A percentile compares a stretch with the other conserved stretches of the same genome.
Conservation (phyloP, 2,113 vertebrate species). For the Ictidomys tridecemlineatus region DNA sequence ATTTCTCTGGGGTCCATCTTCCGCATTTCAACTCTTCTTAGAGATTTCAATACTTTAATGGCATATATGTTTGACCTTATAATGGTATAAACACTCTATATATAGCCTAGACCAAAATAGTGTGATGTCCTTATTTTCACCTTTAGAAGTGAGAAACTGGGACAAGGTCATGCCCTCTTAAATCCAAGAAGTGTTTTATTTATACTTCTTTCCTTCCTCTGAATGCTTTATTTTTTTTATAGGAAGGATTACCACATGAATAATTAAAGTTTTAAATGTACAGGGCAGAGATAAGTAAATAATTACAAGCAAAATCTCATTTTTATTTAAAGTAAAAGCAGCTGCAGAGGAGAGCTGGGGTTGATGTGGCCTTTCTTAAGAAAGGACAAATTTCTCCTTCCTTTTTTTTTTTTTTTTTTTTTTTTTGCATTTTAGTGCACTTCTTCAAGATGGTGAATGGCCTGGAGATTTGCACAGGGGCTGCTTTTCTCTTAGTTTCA, state of each 20-base stretch:
- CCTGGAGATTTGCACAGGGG: not conserved
- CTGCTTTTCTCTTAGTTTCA: conserved; percentile 50
- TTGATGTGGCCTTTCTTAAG: not conserved
- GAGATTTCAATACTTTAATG: not conserved
- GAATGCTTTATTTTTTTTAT: conserved; percentile 27
- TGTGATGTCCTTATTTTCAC: conserved; percentile 43
- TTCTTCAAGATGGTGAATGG: not conserved
- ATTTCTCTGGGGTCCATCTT: not conserved
- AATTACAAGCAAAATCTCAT: conserved; percentile 50
- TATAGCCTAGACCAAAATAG: conserved; percentile 43
- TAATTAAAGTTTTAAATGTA: conserved; percentile 70
- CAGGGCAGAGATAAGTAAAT: conserved; percentile 58
- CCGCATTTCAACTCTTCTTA: not conserved
- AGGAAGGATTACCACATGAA: conserved; percentile 58
- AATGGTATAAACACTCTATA: conserved; percentile 21
- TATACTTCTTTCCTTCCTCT: conserved; percentile 1
- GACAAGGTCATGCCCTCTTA: conserved; percentile 46
- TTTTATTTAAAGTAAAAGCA: conserved; percentile 65
- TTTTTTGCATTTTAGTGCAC: not conserved
- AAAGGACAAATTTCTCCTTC: not conserved
- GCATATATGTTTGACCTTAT: not conserved
- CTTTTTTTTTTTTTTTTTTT: not conserved
- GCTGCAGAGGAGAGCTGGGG: conserved; percentile 34
- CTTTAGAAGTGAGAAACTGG: conserved; percentile 49
- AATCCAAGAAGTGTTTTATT: conserved; percentile 67